Conservation (phyloP, 2,797 vertebrate species). For the Neosilurus mollespiculum region DNA sequence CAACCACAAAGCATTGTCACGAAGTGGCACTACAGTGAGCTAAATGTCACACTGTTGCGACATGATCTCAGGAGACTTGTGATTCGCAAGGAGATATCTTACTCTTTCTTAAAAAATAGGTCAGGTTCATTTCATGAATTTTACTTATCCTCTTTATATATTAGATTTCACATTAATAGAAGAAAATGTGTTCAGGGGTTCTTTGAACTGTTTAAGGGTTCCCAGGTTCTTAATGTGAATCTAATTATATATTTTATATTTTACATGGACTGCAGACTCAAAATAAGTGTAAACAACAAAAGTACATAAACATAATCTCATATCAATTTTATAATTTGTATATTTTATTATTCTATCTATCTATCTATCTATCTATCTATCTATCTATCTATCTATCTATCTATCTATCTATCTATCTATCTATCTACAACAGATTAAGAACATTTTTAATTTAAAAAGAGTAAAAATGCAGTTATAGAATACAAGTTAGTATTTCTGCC, state of each 20-base stretch:
- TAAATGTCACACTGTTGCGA: conserved; percentile 42
- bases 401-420: too few species aligned
- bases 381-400: too few species aligned
- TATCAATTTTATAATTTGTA: too few species aligned
- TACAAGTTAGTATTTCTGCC: too few species aligned
- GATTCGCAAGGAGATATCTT: background rate
- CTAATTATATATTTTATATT: background rate
- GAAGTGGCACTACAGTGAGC: background rate
- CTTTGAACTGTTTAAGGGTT: background rate
- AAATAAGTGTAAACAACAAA: background rate
- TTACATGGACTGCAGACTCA: background rate
- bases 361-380: too few species aligned
- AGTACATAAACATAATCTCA: background rate
- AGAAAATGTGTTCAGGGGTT: background rate
- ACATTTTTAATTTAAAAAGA: too few species aligned
- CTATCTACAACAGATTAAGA: too few species aligned
- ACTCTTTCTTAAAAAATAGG: conserved; percentile 13
- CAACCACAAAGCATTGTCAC: conserved; percentile 26
- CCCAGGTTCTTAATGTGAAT: background rate
- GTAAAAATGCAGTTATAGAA: too few species aligned
- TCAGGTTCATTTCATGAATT: background rate
- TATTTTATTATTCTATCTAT: too few species aligned
- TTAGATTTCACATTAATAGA: background rate
- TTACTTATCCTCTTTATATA: background rate
- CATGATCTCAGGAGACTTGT: conserved; percentile 6